phyloP scores from a whole-genome alignment of 2,888 invertebrate genomes.

The Melieria picta region DNA sequence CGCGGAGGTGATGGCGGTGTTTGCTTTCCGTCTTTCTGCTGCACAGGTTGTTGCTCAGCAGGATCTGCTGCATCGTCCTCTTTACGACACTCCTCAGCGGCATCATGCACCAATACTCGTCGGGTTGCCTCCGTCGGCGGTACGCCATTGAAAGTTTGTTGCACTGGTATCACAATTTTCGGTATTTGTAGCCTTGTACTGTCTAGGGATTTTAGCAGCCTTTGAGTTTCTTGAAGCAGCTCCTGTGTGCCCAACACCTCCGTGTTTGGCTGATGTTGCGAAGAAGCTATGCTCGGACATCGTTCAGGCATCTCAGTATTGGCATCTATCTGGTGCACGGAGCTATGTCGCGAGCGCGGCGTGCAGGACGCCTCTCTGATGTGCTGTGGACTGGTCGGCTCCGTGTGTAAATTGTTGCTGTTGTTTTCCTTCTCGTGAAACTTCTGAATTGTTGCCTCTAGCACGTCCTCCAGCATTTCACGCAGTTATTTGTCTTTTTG shows the following conservation, averaged over 20 bases:
- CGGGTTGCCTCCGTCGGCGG: neutral
- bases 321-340: conserved; percentile 12
- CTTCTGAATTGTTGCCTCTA: conserved; percentile 29
- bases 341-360: neutral
- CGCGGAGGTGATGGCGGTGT: neutral
- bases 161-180: conserved; percentile 38
- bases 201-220: neutral
- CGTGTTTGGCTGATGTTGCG: too few species aligned
- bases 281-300: too few species aligned
- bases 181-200: conserved; percentile 5
- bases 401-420: conserved; percentile 27
- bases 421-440: conserved; percentile 12
- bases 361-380: neutral
- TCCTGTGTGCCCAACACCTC: neutral
- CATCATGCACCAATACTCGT: neutral
- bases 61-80: neutral
- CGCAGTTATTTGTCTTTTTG: too few species aligned
- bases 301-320: neutral
- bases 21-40: neutral
- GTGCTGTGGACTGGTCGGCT: conserved; percentile 10
- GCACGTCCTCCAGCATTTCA: too few species aligned
- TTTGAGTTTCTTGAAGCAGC: conserved; percentile 10
- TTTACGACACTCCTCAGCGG: neutral
- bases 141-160: conserved; percentile 30
- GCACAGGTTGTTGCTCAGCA: neutral